These are phyloP conservation scores for Pheosia tremula DNA, from an alignment of 2,888 invertebrate species.

Conservation along the genomic window DNA sequence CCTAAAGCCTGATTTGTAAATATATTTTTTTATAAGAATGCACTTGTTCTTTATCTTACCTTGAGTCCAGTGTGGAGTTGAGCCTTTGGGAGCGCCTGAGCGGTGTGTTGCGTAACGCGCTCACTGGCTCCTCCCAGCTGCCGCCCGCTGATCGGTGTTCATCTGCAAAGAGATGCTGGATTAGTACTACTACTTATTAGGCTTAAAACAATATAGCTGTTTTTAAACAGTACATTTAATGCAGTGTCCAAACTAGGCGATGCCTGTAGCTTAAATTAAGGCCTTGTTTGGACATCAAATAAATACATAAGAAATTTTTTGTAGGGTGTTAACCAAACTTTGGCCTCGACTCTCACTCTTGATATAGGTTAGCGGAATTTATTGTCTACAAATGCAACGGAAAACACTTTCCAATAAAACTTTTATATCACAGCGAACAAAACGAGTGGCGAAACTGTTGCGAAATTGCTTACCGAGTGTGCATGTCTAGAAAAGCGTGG, in stretches of 20 bases:
- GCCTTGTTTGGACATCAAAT: no score
- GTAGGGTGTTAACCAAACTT: no score
- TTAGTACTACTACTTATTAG: neutral
- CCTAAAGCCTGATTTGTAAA: no score
- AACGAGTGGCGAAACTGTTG: neutral
- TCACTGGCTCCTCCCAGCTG: slow-evolving; percentile 90
- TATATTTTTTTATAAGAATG: no score
- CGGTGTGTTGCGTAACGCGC: slow-evolving; percentile 77
- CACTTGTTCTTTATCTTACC: slow-evolving; percentile 56
- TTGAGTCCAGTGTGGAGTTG: slow-evolving; percentile 81
- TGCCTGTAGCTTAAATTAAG: no score
- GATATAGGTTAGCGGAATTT: neutral
- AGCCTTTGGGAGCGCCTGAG: slow-evolving; percentile 79
- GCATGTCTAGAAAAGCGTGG: slow-evolving; percentile 7
- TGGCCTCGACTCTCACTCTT: neutral
- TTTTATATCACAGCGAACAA: neutral
- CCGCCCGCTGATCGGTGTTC: slow-evolving; percentile 91
- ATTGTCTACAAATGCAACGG: neutral
- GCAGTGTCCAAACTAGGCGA: no score
- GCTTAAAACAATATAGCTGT: neutral
- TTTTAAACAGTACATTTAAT: no score
- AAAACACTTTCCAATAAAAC: neutral
- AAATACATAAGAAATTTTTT: no score
- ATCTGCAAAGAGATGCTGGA: slow-evolving; percentile 82
- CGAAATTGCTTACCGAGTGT: slow-evolving; percentile 5